Evolutionary conservation across 2,797 vertebrate species (phyloP).

Genomic region (Hypotaenidia philippensis): DNA sequence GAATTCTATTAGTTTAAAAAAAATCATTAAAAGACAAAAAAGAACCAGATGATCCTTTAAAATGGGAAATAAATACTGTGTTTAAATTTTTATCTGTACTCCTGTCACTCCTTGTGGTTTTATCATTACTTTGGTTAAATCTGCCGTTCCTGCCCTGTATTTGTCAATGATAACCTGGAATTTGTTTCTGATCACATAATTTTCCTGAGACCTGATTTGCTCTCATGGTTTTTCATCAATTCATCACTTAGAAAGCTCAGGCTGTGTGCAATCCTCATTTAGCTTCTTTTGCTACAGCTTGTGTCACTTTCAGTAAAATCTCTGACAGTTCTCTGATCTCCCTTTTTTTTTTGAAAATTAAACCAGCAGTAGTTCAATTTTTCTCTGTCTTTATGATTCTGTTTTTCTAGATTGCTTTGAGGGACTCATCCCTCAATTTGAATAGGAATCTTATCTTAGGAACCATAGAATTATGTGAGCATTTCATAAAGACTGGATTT

Average conservation of each 20-base stretch:
- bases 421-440: background rate
- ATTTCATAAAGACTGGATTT: background rate
- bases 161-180: background rate
- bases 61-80: background rate
- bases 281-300: background rate
- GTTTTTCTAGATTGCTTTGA: background rate
- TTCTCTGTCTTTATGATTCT: background rate
- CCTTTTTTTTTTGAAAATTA: background rate
- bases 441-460: background rate
- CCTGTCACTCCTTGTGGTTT: background rate
- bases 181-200: background rate
- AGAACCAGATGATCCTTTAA: background rate
- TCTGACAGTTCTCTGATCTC: background rate
- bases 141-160: background rate
- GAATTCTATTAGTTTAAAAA: background rate
- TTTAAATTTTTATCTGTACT: background rate
- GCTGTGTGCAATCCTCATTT: background rate
- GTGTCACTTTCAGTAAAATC: background rate
- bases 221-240: background rate
- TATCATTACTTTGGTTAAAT: background rate
- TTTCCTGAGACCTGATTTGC: background rate
- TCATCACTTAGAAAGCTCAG: background rate
- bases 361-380: background rate
- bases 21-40: background rate
- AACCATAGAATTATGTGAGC: background rate